A percentile compares a stretch with the other conserved stretches of the same genome.
phyloP scores from a whole-genome alignment of 2,113 vertebrate genomes.

The Pseudorasbora parva region DNA sequence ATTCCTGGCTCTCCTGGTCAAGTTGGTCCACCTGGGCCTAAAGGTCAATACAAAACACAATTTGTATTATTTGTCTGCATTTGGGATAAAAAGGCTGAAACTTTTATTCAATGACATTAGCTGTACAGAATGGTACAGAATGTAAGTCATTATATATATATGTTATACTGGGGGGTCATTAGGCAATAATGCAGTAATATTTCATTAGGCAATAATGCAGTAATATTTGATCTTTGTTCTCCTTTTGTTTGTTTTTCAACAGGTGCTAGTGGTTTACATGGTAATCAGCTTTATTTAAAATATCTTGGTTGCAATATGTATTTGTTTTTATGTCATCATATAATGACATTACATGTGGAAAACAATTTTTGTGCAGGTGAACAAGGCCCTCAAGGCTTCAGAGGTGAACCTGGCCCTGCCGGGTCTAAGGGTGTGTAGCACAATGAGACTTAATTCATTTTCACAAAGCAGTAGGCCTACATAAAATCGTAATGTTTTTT shows the following conservation, averaged over 20 bases:
- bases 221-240: not conserved
- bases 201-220: too few species aligned
- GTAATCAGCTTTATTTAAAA: conserved; percentile 1
- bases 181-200: too few species aligned
- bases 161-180: too few species aligned
- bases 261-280: conserved; percentile 50
- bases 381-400: conserved; percentile 86
- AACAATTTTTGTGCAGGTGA: conserved; percentile 69
- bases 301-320: not conserved
- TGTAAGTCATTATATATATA: too few species aligned
- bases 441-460: not conserved
- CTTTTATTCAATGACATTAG: not conserved
- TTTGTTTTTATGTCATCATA: not conserved
- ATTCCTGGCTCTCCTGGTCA: conserved; percentile 75
- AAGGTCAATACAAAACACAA: conserved; percentile 77
- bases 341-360: not conserved
- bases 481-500: not conserved
- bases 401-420: conserved; percentile 85
- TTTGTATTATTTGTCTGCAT: not conserved
- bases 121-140: not conserved
- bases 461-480: not conserved
- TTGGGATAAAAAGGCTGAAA: not conserved
- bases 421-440: conserved; percentile 85
- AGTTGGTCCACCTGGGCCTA: conserved; percentile 79
- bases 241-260: conserved; percentile 8